These are phyloP conservation scores for Rhingia campestris DNA, from an alignment of 2,888 invertebrate species.

Conservation along the genomic window DNA sequence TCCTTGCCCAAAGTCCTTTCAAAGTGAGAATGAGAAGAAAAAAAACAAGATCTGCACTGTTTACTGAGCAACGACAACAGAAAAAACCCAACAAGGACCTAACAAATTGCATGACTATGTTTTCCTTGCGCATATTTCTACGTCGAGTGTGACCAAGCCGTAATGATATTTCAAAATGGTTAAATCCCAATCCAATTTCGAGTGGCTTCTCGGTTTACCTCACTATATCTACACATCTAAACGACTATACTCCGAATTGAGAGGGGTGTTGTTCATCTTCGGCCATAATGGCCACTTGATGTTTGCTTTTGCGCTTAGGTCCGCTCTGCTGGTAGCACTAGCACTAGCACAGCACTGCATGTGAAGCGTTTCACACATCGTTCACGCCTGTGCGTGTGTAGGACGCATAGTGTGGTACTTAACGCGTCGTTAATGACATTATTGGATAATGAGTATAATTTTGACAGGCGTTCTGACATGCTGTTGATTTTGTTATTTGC, in stretches of 20 bases:
- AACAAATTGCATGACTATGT: slow-evolving; percentile 13
- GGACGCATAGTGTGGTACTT: slow-evolving; percentile 56
- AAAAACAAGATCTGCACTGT: slow-evolving; percentile 14
- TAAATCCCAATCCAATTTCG: slow-evolving; percentile 49
- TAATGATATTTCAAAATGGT: slow-evolving; percentile 42
- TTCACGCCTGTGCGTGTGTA: slow-evolving; percentile 65
- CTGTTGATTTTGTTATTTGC: slow-evolving; percentile 67
- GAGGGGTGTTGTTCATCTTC: slow-evolving; percentile 53
- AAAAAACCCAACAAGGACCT: neutral
- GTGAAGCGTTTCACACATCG: slow-evolving; percentile 64
- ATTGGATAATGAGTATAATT: slow-evolving; percentile 73
- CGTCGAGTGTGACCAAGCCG: slow-evolving; percentile 33
- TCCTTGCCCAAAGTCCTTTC: slow-evolving; percentile 15
- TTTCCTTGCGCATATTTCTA: slow-evolving; percentile 31
- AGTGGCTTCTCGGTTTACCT: slow-evolving; percentile 53
- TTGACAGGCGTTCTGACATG: slow-evolving; percentile 57
- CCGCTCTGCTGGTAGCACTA: slow-evolving; percentile 24
- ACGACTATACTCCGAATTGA: slow-evolving; percentile 27
- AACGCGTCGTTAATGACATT: slow-evolving; percentile 65
- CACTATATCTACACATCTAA: slow-evolving; percentile 11
- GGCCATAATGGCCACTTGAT: slow-evolving; percentile 69
- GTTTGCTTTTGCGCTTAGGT: slow-evolving; percentile 66
- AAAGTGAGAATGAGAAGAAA: slow-evolving; percentile 13
- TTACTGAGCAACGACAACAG: slow-evolving; percentile 17
- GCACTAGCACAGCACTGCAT: slow-evolving; percentile 3